Percentiles rank a stretch among this genome's conserved stretches.
Conservation (phyloP, 1,140 invertebrate species). For the Alviniconcha marisindica region DNA sequence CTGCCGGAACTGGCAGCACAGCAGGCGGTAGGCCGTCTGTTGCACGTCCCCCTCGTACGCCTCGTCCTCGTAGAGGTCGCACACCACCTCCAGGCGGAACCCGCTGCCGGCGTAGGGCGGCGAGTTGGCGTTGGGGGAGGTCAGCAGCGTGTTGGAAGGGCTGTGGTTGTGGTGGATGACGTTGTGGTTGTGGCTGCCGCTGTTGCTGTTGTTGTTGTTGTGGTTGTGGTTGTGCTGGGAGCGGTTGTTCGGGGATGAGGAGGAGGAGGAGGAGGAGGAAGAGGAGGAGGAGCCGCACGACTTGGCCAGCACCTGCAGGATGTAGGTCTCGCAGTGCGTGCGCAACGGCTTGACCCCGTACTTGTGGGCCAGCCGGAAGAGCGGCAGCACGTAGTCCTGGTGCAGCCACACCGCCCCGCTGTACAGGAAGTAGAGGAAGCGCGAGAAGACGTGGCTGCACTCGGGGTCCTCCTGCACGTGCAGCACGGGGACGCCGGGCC, state of each 20-base stretch:
- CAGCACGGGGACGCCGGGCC: conserved; percentile 50
- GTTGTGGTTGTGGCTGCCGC: not conserved
- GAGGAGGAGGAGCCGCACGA: conserved; percentile 6
- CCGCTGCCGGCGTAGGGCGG: conserved; percentile 42
- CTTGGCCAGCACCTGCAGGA: conserved; percentile 67
- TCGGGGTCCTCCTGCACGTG: conserved; percentile 61
- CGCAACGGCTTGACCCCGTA: conserved; percentile 63
- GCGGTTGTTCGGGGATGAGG: no score
- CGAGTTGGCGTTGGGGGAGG: conserved; percentile 11
- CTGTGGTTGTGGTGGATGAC: not conserved
- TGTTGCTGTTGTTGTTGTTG: conserved; percentile 2
- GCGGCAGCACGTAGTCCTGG: conserved; percentile 68
- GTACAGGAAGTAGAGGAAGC: conserved; percentile 72
- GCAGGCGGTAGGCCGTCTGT: conserved; percentile 62
- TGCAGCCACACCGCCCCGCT: conserved; percentile 72
- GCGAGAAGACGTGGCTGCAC: conserved; percentile 68
- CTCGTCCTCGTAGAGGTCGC: conserved; percentile 63
- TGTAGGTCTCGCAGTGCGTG: conserved; percentile 69
- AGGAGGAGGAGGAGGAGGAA: not conserved
- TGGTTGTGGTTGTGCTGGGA: conserved; percentile 3
- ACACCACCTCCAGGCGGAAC: conserved; percentile 60
- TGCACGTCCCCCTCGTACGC: conserved; percentile 57
- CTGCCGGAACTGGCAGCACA: conserved; percentile 65
- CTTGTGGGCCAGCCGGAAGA: conserved; percentile 65
- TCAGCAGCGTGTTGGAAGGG: not conserved